Percentiles rank a stretch among this genome's conserved stretches.
phyloP scores from a whole-genome alignment of 92 coral and sea anemone genomes.

The Porites lobata region DNA sequence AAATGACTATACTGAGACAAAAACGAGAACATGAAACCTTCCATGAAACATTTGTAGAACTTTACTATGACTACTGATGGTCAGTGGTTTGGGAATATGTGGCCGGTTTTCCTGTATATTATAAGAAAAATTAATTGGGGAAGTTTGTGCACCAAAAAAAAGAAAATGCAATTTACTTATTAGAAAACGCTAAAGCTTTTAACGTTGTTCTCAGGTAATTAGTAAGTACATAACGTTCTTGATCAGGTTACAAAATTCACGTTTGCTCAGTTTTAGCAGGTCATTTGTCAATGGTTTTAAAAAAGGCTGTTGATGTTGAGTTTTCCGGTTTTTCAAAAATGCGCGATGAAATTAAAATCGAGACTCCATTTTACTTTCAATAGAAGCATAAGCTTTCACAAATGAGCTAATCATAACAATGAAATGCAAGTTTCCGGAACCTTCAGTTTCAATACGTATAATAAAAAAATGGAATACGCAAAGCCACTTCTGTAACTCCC shows the following conservation, averaged over 20 bases:
- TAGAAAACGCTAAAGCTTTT: no score
- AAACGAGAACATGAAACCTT: no score
- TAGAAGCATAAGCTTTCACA: not conserved
- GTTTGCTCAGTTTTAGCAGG: not conserved
- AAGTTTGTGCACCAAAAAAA: not conserved
- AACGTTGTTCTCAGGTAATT: not conserved
- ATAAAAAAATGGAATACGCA: not conserved
- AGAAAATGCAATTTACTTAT: not conserved
- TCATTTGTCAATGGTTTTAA: not conserved
- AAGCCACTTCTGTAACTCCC: not conserved
- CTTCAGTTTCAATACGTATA: not conserved
- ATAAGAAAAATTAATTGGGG: not conserved
- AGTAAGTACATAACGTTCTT: not conserved
- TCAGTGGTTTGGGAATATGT: no score
- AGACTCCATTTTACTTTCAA: not conserved
- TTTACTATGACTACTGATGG: no score
- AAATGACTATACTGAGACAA: no score
- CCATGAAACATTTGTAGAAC: no score
- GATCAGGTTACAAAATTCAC: not conserved
- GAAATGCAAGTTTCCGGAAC: slow-evolving; percentile 13
- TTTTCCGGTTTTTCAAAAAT: no score
- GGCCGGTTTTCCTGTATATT: not conserved
- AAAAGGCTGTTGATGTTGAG: no score
- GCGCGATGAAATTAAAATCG: no score
- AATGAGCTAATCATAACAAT: not conserved